Conservation (phyloP, 2,888 invertebrate species). For the Spilosoma lubricipeda region DNA sequence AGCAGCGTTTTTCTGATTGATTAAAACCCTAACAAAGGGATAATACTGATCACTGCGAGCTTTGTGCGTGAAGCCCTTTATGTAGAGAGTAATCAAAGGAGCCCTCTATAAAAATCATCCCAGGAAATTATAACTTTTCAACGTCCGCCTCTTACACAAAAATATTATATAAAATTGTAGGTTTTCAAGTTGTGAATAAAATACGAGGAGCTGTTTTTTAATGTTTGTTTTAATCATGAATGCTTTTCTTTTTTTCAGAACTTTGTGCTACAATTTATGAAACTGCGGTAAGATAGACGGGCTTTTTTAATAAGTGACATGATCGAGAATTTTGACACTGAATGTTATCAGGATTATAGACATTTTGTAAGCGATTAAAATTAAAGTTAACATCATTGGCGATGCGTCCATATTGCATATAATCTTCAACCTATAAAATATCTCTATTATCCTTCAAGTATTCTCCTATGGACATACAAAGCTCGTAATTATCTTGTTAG, state of each 20-base stretch:
- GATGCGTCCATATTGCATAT: background rate
- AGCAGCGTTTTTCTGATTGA: slow-evolving; percentile 77
- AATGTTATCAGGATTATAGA: background rate
- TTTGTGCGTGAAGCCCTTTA: slow-evolving; percentile 82
- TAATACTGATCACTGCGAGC: slow-evolving; percentile 81
- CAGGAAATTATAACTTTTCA: slow-evolving; percentile 72
- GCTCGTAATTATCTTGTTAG: too few species aligned
- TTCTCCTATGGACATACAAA: background rate
- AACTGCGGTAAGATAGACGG: background rate
- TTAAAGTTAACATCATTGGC: background rate
- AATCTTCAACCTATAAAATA: background rate
- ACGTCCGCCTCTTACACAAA: slow-evolving; percentile 54
- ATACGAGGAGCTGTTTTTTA: slow-evolving; percentile 31
- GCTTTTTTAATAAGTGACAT: background rate
- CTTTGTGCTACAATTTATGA: background rate
- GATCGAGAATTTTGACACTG: background rate
- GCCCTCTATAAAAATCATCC: slow-evolving; percentile 73
- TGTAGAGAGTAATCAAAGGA: slow-evolving; percentile 81
- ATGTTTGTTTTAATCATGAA: slow-evolving; percentile 26
- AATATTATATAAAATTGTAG: slow-evolving; percentile 43
- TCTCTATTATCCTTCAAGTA: background rate
- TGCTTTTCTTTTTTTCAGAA: background rate
- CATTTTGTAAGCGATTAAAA: too few species aligned
- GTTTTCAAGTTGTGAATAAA: slow-evolving; percentile 33
- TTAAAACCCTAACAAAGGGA: slow-evolving; percentile 85